phyloP scores from a whole-genome alignment of 1,140 invertebrate species.

The Drosophila malerkotliana region DNA sequence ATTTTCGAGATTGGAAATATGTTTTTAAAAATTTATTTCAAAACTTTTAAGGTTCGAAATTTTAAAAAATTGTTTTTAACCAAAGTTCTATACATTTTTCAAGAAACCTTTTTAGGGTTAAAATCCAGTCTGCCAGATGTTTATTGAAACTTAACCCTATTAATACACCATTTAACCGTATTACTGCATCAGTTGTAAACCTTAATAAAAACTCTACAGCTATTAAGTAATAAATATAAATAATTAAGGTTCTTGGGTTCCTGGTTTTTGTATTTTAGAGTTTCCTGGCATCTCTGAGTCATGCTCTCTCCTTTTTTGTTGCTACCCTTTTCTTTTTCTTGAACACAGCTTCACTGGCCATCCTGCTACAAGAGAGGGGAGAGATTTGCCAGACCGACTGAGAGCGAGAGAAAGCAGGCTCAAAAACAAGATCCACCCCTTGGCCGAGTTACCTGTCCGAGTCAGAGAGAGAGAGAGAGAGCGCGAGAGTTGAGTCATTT shows the following conservation, averaged over 20 bases:
- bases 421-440: slow-evolving; percentile 71
- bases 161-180: not conserved
- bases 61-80: no score
- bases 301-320: slow-evolving; percentile 13
- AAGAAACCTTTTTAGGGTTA: no score
- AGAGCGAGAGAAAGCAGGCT: slow-evolving; percentile 10
- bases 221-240: slow-evolving; percentile 3
- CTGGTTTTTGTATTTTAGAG: slow-evolving; percentile 8
- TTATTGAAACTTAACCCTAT: not conserved
- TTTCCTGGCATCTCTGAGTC: slow-evolving; percentile 21
- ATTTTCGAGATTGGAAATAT: not conserved
- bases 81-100: no score
- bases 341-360: slow-evolving; percentile 15
- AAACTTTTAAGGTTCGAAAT: no score
- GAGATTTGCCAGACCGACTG: not conserved
- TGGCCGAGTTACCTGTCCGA: slow-evolving; percentile 50
- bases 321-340: slow-evolving; percentile 23
- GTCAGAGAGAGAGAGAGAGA: slow-evolving; percentile 2
- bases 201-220: not conserved
- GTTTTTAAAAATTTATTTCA: no score
- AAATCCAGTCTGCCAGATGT: not conserved
- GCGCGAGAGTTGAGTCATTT: not conserved
- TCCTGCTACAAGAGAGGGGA: not conserved
- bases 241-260: not conserved
- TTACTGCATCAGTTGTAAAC: not conserved